Evolutionary conservation across 2,797 vertebrate genomes (phyloP).

Genomic region (Sphenodon punctatus): DNA sequence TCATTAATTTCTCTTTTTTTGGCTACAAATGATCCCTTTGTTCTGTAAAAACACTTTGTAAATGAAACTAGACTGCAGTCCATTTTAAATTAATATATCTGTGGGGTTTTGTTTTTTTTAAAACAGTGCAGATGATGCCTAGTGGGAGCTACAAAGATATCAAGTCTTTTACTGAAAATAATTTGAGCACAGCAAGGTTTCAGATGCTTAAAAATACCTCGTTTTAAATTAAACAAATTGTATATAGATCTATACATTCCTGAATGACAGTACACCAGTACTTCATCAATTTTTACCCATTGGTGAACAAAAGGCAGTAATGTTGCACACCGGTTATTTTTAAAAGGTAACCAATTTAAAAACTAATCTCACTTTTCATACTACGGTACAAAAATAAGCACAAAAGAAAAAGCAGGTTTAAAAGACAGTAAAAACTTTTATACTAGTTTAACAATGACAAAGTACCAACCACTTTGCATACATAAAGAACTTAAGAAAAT

Average conservation of each 20-base stretch:
- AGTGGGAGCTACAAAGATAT: constrained; percentile 48
- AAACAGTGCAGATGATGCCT: constrained; percentile 27
- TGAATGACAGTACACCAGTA: constrained; percentile 61
- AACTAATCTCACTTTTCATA: constrained; percentile 62
- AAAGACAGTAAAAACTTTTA: constrained; percentile 60
- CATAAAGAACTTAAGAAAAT: constrained; percentile 64
- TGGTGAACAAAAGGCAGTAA: constrained; percentile 64
- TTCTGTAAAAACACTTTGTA: constrained; percentile 38
- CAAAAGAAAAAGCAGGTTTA: constrained; percentile 40
- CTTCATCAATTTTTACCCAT: constrained; percentile 16
- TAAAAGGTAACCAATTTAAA: constrained; percentile 59
- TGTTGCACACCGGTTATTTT: constrained; percentile 58
- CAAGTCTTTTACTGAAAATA: constrained; percentile 51
- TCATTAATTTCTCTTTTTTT: not conserved
- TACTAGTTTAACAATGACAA: constrained; percentile 48
- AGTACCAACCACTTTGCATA: constrained; percentile 52
- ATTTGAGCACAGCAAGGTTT: constrained; percentile 52
- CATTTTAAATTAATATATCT: not conserved
- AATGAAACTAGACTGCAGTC: constrained; percentile 44
- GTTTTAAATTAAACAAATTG: constrained; percentile 58
- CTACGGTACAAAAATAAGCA: constrained; percentile 71
- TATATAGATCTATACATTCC: constrained; percentile 60
- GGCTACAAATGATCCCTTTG: constrained; percentile 30
- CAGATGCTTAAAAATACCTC: constrained; percentile 66
- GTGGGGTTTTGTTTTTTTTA: constrained; percentile 3